These are phyloP conservation scores for Drosophila nigrodunni DNA, from an alignment of 1,140 invertebrate genomes.

Conservation along the genomic window DNA sequence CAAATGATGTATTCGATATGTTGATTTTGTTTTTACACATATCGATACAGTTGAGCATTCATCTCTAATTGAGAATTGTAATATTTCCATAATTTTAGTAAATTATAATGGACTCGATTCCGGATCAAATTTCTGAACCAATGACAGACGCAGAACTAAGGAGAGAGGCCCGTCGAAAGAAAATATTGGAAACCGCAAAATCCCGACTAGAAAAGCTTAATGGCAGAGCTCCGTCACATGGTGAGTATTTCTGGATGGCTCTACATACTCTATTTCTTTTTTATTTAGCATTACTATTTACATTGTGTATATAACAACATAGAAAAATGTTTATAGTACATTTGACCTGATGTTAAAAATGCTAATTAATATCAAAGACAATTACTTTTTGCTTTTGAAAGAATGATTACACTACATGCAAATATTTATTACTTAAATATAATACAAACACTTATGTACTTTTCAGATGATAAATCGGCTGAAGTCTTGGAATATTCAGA, in stretches of 20 bases:
- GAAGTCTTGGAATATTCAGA: constrained; percentile 40
- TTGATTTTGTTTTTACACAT: not conserved
- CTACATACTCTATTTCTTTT: too few relatives aligned
- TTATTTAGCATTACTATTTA: too few relatives aligned
- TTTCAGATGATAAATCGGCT: constrained; percentile 11
- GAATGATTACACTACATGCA: not conserved
- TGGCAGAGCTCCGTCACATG: constrained; percentile 17
- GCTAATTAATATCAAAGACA: too few relatives aligned
- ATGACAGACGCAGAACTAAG: constrained; percentile 16
- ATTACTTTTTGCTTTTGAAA: too few relatives aligned
- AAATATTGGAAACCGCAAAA: constrained; percentile 54
- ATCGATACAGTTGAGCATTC: not conserved
- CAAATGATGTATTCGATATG: not conserved
- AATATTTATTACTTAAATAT: not conserved
- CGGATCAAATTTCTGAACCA: constrained; percentile 1
- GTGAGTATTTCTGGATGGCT: not conserved
- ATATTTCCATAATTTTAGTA: constrained; percentile 10
- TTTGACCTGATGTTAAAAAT: too few relatives aligned
- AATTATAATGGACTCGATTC: constrained; percentile 10
- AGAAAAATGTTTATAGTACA: too few relatives aligned
- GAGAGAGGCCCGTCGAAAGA: constrained; percentile 51
- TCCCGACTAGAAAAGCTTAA: constrained; percentile 55
- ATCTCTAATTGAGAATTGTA: not conserved
- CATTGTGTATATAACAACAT: too few relatives aligned
- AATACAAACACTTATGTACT: not conserved